Conservation (phyloP, 2,113 vertebrate genomes). For the Sturnus vulgaris region DNA sequence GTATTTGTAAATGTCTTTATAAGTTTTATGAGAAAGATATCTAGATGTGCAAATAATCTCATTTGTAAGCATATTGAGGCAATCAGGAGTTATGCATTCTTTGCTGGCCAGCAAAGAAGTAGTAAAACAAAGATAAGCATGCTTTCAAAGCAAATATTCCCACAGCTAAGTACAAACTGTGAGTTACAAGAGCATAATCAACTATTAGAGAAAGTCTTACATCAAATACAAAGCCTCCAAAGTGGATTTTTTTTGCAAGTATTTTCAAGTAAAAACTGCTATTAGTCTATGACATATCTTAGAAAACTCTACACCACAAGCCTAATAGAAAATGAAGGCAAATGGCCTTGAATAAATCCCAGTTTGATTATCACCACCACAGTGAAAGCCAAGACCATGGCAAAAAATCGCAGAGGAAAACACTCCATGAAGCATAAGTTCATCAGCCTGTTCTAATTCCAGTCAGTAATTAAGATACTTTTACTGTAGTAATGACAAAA, state of each 20-base stretch:
- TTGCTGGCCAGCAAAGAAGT: neutral
- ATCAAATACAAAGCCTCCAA: neutral
- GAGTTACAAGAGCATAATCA: conserved; percentile 1
- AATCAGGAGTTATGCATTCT: neutral
- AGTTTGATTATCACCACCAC: neutral
- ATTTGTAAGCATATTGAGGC: neutral
- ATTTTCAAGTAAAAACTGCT: neutral
- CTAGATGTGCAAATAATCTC: neutral
- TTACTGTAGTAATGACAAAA: neutral
- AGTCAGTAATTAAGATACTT: neutral
- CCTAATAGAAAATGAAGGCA: neutral
- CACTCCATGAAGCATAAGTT: neutral
- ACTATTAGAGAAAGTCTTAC: neutral
- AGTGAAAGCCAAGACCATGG: neutral
- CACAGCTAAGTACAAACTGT: neutral
- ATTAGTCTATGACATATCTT: neutral
- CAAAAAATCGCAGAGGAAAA: neutral
- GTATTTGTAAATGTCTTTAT: neutral
- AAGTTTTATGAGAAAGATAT: neutral
- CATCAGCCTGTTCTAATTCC: neutral
- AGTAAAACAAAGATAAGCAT: neutral
- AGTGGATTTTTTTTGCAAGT: neutral
- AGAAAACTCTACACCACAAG: neutral
- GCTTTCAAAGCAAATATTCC: conserved; percentile 4
- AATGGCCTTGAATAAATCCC: neutral